Base-by-base conservation (phyloP, 2,797 vertebrate species). In the Chelmon rostratus region DNA sequence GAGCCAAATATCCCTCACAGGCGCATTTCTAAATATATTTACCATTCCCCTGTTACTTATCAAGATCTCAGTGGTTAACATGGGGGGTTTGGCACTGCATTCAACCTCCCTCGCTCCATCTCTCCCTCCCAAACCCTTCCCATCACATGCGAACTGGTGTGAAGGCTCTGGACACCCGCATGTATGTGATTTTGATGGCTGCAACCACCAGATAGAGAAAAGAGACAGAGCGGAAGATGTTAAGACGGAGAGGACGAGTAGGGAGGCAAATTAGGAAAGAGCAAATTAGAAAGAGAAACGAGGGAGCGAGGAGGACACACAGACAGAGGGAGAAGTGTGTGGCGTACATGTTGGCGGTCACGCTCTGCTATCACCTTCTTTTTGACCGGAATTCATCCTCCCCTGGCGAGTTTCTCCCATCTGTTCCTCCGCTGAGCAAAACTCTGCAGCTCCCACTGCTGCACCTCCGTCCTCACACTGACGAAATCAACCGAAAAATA, bases 341-440 rank as follows among this genome's bases (percentile, higher is more conserved):
- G 91, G 92, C 84, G 92, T 94, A 92, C 93, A 95, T 94, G 92
- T 91, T 94, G 94, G 93, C 94, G 88, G 93, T 95, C 94, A 91
- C 91, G 90, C 93, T 95, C 94, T 78, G 87, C 90, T 94, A 84
- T 95, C 94, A 94, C 95, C 94, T 95, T 95, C 91, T 93, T 93
- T 94, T 76, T 94, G 94, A 95, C 94, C 94, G 94, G 94, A 94
- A 94, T 94, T 92, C 90, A 82, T 90, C 91, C 91, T 93, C 92
- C 93, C 94, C 90, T 92, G 85, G 89, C 83, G 89, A 87, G 86
- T 84, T 88, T 88, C 92, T 94, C 93, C 95, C 95, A 96, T 95
- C 95, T 96, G 95, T 94, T 95, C 93, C 90, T 89, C 87, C 84
- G 1, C 73, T 2, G 80, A 78, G 88, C 68, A 49, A 25, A 87